Evolutionary conservation across 2,113 vertebrate species (phyloP), one percentile per base, ranked within the genome.

Genomic region (Diadophis punctatus): DNA sequence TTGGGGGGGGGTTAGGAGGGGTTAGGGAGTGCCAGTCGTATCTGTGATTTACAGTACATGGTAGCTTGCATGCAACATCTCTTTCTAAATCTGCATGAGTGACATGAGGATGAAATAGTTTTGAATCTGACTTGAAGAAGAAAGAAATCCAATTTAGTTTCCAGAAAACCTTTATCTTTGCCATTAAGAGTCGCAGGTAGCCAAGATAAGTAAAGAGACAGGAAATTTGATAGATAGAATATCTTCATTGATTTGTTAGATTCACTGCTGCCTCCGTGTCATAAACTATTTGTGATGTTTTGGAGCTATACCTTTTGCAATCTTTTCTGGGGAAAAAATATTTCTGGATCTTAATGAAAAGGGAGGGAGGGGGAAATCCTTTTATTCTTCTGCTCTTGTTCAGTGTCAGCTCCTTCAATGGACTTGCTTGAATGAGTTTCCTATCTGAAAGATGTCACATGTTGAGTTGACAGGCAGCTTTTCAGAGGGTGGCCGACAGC

Each of bases 401-500:
- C 49, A 58, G 9, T 95, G 91, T 90, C 85, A 90, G 95, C 90
- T 87, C 60, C 46, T 43, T 88, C 94, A 93, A 95, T 25, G 22
- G 89, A 92, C 52, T 94, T 96, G 68, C 91, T 94, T 92, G 84
- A 96, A 96, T 93, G 92, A 87, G 27, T 53, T 91, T 46, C 9
- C 30, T 96, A 74, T 95, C 95, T 96, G 93, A 95, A 96, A 94
- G 52, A 91, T 95, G 90, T 63, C 94, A 91, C 89, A 34, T 91
- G 86, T 92, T 84, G 68, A 90, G 86, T 22, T 97, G 95, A 97
- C 68, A 95, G 95, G 58, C 91, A 96, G 93, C 43, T 93, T 49
- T 95, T 95, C 87, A 87, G 93, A 91, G 51, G 52, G 92, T 74
- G 91, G 84, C 92, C 91, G 95, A 74, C 63, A 95, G 93, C 90